phyloP scores from a whole-genome alignment of 2,797 vertebrate genomes.

The Propithecus deckenii region DNA sequence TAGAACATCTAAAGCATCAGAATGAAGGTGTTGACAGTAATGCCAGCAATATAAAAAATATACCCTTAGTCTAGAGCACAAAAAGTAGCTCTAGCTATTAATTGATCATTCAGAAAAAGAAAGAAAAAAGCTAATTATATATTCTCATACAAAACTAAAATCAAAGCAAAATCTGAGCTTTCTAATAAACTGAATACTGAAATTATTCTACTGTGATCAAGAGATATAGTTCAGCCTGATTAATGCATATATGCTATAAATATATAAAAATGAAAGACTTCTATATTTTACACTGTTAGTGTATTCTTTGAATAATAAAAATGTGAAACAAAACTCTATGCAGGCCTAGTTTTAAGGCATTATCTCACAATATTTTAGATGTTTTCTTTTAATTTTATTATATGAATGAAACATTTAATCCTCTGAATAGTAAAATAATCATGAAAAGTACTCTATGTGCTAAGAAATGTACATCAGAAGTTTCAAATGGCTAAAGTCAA shows the following conservation, averaged over 20 bases:
- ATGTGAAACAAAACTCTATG: slow-evolving; percentile 56
- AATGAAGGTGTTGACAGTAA: neutral
- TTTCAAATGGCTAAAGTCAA: slow-evolving; percentile 30
- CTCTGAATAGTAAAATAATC: slow-evolving; percentile 35
- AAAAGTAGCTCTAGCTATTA: slow-evolving; percentile 12
- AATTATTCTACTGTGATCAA: slow-evolving; percentile 39
- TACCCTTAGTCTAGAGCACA: neutral
- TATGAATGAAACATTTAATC: slow-evolving; percentile 43
- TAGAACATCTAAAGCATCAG: neutral
- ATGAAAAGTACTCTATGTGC: neutral
- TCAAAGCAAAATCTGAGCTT: slow-evolving; percentile 44
- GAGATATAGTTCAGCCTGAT: slow-evolving; percentile 10
- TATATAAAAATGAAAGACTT: slow-evolving; percentile 31
- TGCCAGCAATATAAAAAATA: neutral
- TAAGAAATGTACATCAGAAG: slow-evolving; percentile 19
- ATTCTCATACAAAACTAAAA: slow-evolving; percentile 41
- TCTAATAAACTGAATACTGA: slow-evolving; percentile 34
- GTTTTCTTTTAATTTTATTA: slow-evolving; percentile 52
- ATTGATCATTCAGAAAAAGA: neutral
- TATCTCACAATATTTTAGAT: slow-evolving; percentile 56
- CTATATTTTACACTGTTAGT: slow-evolving; percentile 23
- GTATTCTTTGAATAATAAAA: slow-evolving; percentile 41
- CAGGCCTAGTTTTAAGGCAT: slow-evolving; percentile 7
- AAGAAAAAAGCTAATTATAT: neutral
- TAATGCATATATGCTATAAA: slow-evolving; percentile 18